Evolutionary conservation across 2,113 vertebrate genomes (phyloP), one percentile per base, ranked within the genome.

Genomic region (Calyptomena viridis): DNA sequence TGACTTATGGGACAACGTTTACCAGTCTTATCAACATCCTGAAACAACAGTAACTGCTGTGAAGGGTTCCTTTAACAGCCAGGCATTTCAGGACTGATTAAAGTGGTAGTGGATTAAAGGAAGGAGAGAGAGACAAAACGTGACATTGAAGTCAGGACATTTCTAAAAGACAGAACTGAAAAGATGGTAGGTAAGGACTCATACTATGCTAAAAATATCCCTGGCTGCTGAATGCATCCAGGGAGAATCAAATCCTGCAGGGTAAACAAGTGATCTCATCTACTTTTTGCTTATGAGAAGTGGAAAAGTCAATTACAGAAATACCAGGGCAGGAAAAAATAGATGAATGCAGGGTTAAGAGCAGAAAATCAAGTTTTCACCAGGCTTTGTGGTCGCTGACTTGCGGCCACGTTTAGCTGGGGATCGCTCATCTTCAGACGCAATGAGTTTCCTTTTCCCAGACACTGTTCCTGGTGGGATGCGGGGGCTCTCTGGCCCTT

Each of bases 351-450:
- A 64, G 84, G 50, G 31, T 83, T 60, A 80, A 47, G 17, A 84
- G 24, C 63, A 94, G 66, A 58, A 72, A 55, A 22, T 22, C 62
- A 78, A 15, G 37, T 33, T 71, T 97, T 96, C 97, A 99, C 99
- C 99, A 69, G 98, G 95, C 97, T 98, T 98, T 76, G 94, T 74
- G 19, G 94, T 19, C 14, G 96, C 64, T 46, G 98, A 98, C 90
- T 98, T 98, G 73, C 99, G 99, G 12, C 99, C 99, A 82, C 99
- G 98, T 94, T 99, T 99, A 80, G 99, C 97, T 11, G 99, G 98
- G 8, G 98, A 98, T 88, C 96, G 93, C 31, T 98, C 98, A 9
- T 98, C 98, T 49, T 99, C 99, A 4, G 98, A 97, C 71, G 95
- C 35, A 27, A 96, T 86, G 2, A 99, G 98, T 92, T 99, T 99